Evolutionary conservation across 2,888 invertebrate genomes (phyloP).

Genomic region (Leptogaster cylindrica): DNA sequence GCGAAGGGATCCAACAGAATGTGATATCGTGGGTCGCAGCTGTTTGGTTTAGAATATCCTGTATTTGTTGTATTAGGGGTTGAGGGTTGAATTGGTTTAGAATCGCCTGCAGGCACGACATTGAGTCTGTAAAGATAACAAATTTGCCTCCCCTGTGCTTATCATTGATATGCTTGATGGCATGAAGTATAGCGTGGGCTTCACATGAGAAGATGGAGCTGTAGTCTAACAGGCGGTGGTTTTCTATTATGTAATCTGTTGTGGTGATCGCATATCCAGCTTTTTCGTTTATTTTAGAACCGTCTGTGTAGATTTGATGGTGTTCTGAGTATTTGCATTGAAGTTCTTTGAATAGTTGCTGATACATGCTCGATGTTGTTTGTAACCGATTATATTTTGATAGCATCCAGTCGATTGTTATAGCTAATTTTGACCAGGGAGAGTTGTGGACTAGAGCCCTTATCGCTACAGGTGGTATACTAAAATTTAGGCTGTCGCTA

Average conservation of each 20-base stretch:
- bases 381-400: too few species aligned
- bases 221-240: too few species aligned
- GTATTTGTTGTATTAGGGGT: neutral
- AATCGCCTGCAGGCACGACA: neutral
- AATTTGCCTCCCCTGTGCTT: neutral
- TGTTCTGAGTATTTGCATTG: neutral
- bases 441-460: neutral
- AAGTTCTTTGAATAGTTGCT: neutral
- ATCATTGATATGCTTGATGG: neutral
- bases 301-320: neutral
- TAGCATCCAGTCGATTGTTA: neutral
- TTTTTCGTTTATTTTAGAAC: neutral
- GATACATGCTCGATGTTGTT: neutral
- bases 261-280: neutral
- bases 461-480: neutral
- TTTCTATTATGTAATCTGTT: neutral
- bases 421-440: neutral
- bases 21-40: neutral
- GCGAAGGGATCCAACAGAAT: neutral
- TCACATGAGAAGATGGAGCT: too few species aligned
- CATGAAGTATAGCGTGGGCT: neutral
- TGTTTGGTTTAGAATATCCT: neutral
- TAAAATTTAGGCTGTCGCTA: neutral
- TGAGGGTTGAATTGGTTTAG: neutral
- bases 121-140: too few species aligned